A percentile compares a stretch with the other conserved stretches of the same genome.
Evolutionary conservation across 1,140 invertebrate genomes (phyloP).

Genomic region (Drosophila sproati): DNA sequence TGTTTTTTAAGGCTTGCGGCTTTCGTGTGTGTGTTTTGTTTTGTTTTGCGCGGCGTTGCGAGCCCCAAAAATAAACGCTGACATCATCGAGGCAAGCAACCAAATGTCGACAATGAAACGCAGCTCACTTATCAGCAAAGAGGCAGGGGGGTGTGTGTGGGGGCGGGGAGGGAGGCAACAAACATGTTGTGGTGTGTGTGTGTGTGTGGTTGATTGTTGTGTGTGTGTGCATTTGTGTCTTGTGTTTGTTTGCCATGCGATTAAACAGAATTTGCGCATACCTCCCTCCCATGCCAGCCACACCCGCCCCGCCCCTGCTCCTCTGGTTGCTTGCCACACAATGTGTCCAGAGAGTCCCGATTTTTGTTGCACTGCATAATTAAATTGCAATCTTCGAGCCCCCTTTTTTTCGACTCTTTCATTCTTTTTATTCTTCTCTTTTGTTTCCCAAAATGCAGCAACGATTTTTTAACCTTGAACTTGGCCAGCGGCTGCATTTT

Average conservation of each 20-base stretch:
- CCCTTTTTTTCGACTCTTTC: neutral
- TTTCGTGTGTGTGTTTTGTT: conserved; percentile 63
- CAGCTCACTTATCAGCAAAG: conserved; percentile 57
- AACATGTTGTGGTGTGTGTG: neutral
- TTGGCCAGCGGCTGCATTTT: conserved; percentile 39
- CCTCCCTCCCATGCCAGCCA: neutral
- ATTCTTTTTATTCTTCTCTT: conserved; percentile 4
- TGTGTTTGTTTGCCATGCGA: conserved; percentile 5
- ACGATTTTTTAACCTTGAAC: conserved; percentile 69
- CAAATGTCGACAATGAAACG: conserved; percentile 61
- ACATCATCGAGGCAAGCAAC: conserved; percentile 65
- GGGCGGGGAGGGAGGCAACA: neutral
- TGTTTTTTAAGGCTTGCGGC: conserved; percentile 65
- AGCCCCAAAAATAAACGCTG: conserved; percentile 76
- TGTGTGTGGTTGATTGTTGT: no score
- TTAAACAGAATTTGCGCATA: neutral
- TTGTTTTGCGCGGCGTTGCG: conserved; percentile 56
- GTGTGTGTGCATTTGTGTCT: neutral
- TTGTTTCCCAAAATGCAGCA: conserved; percentile 25
- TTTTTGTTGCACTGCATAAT: conserved; percentile 29
- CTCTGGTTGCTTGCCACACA: neutral
- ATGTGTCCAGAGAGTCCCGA: neutral
- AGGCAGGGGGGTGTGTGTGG: neutral
- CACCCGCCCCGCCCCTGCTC: neutral
- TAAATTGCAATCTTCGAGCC: conserved; percentile 8